Conservation (phyloP, 2,888 invertebrate genomes). For the Lepidocyrtinus sp. region DNA sequence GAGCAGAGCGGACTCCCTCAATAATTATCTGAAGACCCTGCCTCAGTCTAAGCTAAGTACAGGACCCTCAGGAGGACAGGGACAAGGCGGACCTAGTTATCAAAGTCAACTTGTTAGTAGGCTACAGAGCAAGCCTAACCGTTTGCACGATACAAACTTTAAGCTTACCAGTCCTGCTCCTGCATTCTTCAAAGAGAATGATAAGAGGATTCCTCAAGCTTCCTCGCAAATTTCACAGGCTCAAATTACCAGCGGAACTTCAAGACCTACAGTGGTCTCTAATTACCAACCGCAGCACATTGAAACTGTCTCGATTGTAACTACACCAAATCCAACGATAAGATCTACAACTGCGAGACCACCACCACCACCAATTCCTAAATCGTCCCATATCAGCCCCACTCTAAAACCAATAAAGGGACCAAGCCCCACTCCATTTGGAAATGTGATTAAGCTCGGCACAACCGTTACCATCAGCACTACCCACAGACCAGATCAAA, state of each 20-base stretch:
- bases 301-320: conserved; percentile 56
- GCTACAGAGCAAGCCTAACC: conserved; percentile 44
- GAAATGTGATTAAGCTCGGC: conserved; percentile 51
- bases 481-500: conserved; percentile 41
- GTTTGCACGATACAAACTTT: conserved; percentile 37
- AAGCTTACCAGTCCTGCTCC: conserved; percentile 7
- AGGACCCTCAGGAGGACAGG: conserved; percentile 8
- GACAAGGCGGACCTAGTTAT: conserved; percentile 31
- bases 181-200: conserved; percentile 35
- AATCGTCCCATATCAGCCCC: conserved; percentile 43
- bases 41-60: conserved; percentile 28
- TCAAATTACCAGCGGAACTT: conserved; percentile 49
- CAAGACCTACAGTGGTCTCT: conserved; percentile 30
- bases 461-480: conserved; percentile 52
- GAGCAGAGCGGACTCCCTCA: conserved; percentile 44
- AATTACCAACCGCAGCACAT: conserved; percentile 52
- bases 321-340: conserved; percentile 47
- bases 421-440: conserved; percentile 53
- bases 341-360: conserved; percentile 52
- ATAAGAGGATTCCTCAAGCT: conserved; percentile 39
- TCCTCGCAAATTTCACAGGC: conserved; percentile 43
- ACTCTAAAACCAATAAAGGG: conserved; percentile 56
- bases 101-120: conserved; percentile 51
- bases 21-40: conserved; percentile 39
- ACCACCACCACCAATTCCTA: conserved; percentile 58